phyloP scores from a whole-genome alignment of 1,140 invertebrate species.

The Hormaphis cornu region DNA sequence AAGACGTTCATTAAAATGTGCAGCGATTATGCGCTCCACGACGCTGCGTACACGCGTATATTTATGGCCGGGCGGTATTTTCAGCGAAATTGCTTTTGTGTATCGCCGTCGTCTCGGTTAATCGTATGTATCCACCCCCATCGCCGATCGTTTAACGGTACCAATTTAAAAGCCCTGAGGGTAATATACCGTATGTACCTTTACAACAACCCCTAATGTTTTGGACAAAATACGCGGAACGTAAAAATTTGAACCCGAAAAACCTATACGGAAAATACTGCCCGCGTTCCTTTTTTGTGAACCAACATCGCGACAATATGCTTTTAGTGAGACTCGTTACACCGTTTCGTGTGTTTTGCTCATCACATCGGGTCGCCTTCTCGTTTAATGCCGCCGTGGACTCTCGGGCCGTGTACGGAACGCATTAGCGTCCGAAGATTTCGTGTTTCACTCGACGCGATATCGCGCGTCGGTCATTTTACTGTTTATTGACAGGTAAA shows the following conservation, averaged over 20 bases:
- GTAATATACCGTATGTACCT: not conserved
- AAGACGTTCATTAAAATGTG: conserved; percentile 26
- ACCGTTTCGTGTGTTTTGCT: not conserved
- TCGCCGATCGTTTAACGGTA: conserved; percentile 18
- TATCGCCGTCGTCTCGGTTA: not conserved
- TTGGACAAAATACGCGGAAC: not conserved
- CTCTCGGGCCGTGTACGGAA: not conserved
- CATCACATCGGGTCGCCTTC: not conserved
- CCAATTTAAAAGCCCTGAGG: conserved; percentile 19
- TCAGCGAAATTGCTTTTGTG: conserved; percentile 26
- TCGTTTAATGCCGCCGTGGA: not conserved
- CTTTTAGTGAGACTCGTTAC: conserved; percentile 26
- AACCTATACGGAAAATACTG: not conserved
- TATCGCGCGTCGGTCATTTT: not conserved
- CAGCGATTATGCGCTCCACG: conserved; percentile 25
- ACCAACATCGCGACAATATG: too few relatives aligned
- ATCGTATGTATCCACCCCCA: conserved; percentile 16
- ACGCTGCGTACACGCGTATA: too few relatives aligned
- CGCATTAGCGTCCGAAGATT: conserved; percentile 7
- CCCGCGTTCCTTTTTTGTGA: too few relatives aligned
- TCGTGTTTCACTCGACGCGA: not conserved
- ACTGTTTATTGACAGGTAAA: conserved; percentile 15
- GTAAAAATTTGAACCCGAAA: not conserved
- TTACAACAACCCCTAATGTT: not conserved
- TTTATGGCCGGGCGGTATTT: not conserved